Conservation (phyloP, 2,888 invertebrate genomes). For the Lordiphosa andalusiaca region DNA sequence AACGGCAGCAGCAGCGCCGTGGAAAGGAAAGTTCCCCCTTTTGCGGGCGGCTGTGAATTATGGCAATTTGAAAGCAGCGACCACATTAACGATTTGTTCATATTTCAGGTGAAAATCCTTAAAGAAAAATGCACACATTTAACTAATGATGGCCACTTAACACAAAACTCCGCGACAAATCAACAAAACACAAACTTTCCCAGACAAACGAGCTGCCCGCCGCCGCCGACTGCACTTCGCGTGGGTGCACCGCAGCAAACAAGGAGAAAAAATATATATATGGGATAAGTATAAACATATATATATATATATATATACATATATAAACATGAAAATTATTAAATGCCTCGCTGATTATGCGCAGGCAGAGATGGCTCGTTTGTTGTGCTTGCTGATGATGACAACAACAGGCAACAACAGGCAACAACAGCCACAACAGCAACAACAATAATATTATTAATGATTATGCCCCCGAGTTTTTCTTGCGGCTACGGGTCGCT, state of each 20-base stretch:
- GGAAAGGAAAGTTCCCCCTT: constrained; percentile 61
- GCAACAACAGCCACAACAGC: constrained; percentile 43
- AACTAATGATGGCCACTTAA: constrained; percentile 74
- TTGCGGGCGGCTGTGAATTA: constrained; percentile 63
- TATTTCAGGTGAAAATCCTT: constrained; percentile 62
- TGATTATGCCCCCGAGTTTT: constrained; percentile 76
- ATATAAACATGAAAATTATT: constrained; percentile 72
- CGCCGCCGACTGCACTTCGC: constrained; percentile 29
- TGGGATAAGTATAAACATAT: constrained; percentile 32
- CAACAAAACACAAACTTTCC: constrained; percentile 66
- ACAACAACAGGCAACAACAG: constrained; percentile 31
- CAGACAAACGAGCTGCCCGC: constrained; percentile 50
- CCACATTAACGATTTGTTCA: constrained; percentile 46
- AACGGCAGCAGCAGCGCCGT: not conserved
- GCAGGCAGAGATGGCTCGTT: constrained; percentile 46
- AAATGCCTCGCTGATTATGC: constrained; percentile 73
- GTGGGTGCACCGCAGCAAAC: constrained; percentile 53
- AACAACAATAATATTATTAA: constrained; percentile 77
- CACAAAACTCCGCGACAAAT: constrained; percentile 73
- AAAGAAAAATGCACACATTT: constrained; percentile 76
- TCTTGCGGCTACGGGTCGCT: constrained; percentile 46
- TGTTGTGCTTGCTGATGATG: constrained; percentile 69
- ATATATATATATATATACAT: constrained; percentile 54
- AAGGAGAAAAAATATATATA: constrained; percentile 27
- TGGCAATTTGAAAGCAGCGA: constrained; percentile 55